A percentile compares a stretch with the other conserved stretches of the same genome.
Conservation (phyloP, 2,113 vertebrate species). For the Callipepla squamata region DNA sequence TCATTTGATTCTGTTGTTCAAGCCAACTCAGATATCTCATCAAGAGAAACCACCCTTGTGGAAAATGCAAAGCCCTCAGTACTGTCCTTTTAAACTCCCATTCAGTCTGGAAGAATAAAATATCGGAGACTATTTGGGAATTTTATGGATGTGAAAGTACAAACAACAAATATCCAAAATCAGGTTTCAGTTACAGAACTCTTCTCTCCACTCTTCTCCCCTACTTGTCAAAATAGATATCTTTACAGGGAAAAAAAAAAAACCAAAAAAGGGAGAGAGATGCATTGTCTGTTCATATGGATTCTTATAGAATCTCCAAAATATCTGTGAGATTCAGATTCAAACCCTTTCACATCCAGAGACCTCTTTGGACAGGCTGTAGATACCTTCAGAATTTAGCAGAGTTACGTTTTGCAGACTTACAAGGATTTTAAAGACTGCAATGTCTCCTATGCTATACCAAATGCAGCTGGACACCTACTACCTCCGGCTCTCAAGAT, state of each 20-base stretch:
- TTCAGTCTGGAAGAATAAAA: not conserved
- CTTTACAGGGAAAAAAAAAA: not conserved
- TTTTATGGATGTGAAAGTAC: not conserved
- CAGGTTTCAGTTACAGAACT: not conserved
- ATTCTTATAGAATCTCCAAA: not conserved
- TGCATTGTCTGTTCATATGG: not conserved
- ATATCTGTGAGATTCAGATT: not conserved
- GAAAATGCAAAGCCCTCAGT: not conserved
- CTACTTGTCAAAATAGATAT: not conserved
- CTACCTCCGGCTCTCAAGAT: not conserved
- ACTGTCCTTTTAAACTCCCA: not conserved
- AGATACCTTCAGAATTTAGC: not conserved
- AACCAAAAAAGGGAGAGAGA: not conserved
- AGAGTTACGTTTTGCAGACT: not conserved
- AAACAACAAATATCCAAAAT: not conserved
- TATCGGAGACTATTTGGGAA: not conserved
- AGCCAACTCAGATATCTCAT: not conserved
- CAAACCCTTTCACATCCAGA: not conserved
- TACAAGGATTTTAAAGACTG: not conserved
- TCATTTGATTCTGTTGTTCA: not conserved
- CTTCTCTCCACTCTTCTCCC: no score
- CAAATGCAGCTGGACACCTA: not conserved
- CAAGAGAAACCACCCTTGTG: not conserved
- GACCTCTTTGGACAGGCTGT: fast-evolving
- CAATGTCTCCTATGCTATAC: not conserved